phyloP scores from a whole-genome alignment of 2,888 invertebrate genomes.

The Noctua fimbriata region DNA sequence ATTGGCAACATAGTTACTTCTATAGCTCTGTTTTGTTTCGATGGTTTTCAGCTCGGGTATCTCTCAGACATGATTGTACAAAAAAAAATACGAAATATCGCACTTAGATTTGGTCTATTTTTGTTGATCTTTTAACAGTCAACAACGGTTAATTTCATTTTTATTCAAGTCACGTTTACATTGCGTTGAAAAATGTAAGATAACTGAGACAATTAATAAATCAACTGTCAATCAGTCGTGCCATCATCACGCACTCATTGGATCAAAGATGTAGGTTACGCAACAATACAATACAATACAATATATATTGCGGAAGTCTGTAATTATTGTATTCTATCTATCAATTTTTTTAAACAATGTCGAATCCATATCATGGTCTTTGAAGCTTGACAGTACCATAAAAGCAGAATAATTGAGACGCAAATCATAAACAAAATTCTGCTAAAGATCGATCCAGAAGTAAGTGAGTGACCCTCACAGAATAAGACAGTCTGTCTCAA shows the following conservation, averaged over 20 bases:
- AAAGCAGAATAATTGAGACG: not conserved
- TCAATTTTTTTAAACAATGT: constrained; percentile 48
- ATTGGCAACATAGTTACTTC: not conserved
- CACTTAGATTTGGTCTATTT: not conserved
- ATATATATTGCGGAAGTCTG: constrained; percentile 60
- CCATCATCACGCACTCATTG: not conserved
- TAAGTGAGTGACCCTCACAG: constrained; percentile 20
- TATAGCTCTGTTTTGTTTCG: not conserved
- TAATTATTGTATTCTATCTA: constrained; percentile 55
- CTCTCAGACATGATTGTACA: not conserved
- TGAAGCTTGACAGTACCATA: constrained; percentile 22
- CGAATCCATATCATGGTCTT: constrained; percentile 45
- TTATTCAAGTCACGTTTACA: not conserved
- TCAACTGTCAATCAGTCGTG: constrained; percentile 21
- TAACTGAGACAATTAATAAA: constrained; percentile 2
- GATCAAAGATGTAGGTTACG: not conserved
- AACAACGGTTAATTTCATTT: not conserved
- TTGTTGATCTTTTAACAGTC: not conserved
- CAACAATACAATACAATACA: no score
- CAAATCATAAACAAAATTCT: constrained; percentile 13
- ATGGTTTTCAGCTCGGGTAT: not conserved
- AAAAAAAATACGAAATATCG: not conserved
- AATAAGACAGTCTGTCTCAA: constrained; percentile 18
- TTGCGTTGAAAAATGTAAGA: constrained; percentile 3
- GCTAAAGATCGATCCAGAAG: not conserved